Conservation (phyloP, 2,797 vertebrate genomes). For the Staurois parvus region DNA sequence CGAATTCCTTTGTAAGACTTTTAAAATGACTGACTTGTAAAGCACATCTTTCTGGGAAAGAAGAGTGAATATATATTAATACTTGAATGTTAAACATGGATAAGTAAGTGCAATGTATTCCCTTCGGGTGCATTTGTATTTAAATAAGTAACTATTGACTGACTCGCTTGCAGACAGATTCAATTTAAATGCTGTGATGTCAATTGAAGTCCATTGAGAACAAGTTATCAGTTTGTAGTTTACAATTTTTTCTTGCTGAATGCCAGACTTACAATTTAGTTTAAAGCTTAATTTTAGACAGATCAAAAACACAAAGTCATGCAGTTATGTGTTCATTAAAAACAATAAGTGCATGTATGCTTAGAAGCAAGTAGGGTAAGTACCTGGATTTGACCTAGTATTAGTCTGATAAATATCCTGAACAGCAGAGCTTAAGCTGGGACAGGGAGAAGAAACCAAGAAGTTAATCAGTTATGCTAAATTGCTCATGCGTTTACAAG, state of each 20-base stretch:
- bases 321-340: too few species aligned
- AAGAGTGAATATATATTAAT: constrained; percentile 23
- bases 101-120: constrained; percentile 23
- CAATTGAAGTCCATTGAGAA: constrained; percentile 8
- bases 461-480: too few species aligned
- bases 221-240: neutral
- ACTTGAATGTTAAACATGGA: neutral
- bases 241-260: neutral
- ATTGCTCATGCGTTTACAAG: too few species aligned
- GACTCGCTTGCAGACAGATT: constrained; percentile 7
- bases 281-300: too few species aligned
- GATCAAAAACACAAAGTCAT: too few species aligned
- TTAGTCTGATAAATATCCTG: too few species aligned
- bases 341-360: too few species aligned
- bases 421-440: too few species aligned
- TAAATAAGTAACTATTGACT: constrained; percentile 25
- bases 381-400: too few species aligned
- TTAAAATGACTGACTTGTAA: neutral
- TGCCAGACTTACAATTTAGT: neutral
- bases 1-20: neutral
- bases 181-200: constrained; percentile 20
- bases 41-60: neutral
- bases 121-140: constrained; percentile 15
- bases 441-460: too few species aligned
- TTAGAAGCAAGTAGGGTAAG: too few species aligned